Percentiles rank a stretch among this genome's conserved stretches.
These are phyloP conservation scores for Leptinotarsa rubiginosa DNA, from an alignment of 2,888 invertebrate genomes.

Conservation along the genomic window DNA sequence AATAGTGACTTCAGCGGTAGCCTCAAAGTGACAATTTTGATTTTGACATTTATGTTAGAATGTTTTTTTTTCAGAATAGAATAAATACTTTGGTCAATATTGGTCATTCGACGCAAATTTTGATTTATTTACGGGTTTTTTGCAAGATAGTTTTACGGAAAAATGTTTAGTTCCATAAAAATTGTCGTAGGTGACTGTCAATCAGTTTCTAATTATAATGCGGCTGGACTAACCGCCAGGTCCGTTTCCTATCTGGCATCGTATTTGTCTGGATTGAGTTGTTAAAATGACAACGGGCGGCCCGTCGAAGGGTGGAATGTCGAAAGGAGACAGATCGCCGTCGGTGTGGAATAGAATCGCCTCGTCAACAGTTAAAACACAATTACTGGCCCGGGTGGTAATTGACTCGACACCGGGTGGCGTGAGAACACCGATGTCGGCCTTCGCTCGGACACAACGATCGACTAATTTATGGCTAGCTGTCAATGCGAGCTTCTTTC, in stretches of 20 bases:
- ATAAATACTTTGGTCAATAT: too few species aligned
- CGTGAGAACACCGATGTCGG: conserved; percentile 51
- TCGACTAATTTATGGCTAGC: conserved; percentile 52
- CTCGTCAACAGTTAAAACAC: conserved; percentile 52
- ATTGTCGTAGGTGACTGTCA: neutral
- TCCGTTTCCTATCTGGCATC: conserved; percentile 47
- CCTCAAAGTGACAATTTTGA: too few species aligned
- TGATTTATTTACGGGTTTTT: too few species aligned
- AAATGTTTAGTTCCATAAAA: neutral
- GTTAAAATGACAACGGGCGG: conserved; percentile 49
- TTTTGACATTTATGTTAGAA: too few species aligned
- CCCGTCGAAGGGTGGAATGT: conserved; percentile 50
- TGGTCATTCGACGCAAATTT: too few species aligned
- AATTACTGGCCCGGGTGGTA: conserved; percentile 54
- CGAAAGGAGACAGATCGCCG: conserved; percentile 43
- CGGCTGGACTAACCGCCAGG: neutral
- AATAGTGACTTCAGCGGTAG: too few species aligned
- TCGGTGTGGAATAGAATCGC: conserved; percentile 51
- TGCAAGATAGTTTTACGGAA: neutral
- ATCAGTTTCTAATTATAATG: neutral
- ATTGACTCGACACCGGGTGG: conserved; percentile 53
- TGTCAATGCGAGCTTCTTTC: conserved; percentile 44
- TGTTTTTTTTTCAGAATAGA: too few species aligned
- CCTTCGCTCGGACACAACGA: conserved; percentile 38
- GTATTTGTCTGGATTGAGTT: conserved; percentile 52